Conservation (phyloP, 2,888 invertebrate species). For the Cephus nigrinus region DNA sequence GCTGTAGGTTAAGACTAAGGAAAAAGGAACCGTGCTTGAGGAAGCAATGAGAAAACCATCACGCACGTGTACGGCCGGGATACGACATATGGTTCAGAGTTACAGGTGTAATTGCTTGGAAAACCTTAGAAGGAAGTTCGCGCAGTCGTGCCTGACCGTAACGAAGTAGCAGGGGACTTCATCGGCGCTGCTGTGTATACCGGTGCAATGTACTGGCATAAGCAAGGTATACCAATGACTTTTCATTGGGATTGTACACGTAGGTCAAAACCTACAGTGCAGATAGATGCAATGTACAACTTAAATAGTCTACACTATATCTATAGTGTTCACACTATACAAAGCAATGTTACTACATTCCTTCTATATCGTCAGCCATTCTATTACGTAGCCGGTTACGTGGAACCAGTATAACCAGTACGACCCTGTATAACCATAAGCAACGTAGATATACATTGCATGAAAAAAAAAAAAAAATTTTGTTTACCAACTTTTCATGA, state of each 20-base stretch:
- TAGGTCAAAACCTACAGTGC: no score
- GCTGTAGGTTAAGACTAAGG: constrained; percentile 5
- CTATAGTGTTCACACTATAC: background rate
- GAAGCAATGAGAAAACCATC: constrained; percentile 27
- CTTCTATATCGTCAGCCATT: background rate
- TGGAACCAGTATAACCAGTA: background rate
- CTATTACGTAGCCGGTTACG: background rate
- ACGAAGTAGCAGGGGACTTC: constrained; percentile 1
- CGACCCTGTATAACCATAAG: background rate
- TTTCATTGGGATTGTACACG: background rate
- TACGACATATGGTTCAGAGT: constrained; percentile 42
- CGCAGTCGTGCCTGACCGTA: constrained; percentile 33
- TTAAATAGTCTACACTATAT: background rate
- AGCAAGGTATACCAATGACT: background rate
- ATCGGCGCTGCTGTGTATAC: background rate
- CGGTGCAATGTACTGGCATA: background rate
- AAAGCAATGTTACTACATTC: background rate
- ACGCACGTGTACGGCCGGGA: constrained; percentile 11
- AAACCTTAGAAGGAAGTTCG: constrained; percentile 44
- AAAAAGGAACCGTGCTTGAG: constrained; percentile 47
- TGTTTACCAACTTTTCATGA: background rate
- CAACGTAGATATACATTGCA: background rate
- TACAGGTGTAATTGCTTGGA: constrained; percentile 52
- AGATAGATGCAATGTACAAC: no score
- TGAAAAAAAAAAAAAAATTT: background rate